phyloP scores from a whole-genome alignment of 2,113 vertebrate species.

The Rhinopithecus roxellana region DNA sequence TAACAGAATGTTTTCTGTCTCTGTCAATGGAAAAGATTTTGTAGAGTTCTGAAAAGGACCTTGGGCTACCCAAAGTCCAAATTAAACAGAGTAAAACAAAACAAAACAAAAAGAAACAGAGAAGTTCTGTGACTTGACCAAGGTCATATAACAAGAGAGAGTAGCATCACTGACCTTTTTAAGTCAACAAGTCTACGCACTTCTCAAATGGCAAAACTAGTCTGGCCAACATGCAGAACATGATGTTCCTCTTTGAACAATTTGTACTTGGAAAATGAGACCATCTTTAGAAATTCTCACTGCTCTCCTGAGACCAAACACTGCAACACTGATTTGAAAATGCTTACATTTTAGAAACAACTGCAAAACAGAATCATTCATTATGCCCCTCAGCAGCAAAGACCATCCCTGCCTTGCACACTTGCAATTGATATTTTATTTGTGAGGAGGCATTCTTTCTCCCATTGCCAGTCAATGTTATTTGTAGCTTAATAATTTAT shows the following conservation, averaged over 20 bases:
- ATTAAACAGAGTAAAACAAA: conserved; percentile 19
- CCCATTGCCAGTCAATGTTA: conserved; percentile 43
- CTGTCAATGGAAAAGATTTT: not conserved
- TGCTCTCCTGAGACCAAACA: conserved; percentile 57
- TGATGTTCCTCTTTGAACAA: conserved; percentile 18
- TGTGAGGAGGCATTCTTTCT: conserved; percentile 27
- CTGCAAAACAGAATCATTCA: conserved; percentile 46
- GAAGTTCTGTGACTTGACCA: conserved; percentile 3
- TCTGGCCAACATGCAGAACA: not conserved
- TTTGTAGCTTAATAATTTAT: conserved; percentile 53
- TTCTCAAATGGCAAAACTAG: not conserved
- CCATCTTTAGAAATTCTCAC: conserved; percentile 54
- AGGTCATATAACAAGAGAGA: not conserved
- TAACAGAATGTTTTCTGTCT: not conserved
- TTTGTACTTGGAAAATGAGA: conserved; percentile 52
- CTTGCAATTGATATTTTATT: conserved; percentile 61
- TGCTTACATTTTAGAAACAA: conserved; percentile 62
- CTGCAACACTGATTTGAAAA: conserved; percentile 50
- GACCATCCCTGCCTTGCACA: not conserved
- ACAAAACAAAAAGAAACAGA: not conserved
- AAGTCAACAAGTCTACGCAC: not conserved
- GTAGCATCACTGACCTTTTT: not conserved
- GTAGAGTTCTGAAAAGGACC: not conserved
- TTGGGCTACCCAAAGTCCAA: not conserved
- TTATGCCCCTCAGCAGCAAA: conserved; percentile 22